Evolutionary conservation across 2,797 vertebrate species (phyloP).

Genomic region (Microctenopoma steveboyesi): DNA sequence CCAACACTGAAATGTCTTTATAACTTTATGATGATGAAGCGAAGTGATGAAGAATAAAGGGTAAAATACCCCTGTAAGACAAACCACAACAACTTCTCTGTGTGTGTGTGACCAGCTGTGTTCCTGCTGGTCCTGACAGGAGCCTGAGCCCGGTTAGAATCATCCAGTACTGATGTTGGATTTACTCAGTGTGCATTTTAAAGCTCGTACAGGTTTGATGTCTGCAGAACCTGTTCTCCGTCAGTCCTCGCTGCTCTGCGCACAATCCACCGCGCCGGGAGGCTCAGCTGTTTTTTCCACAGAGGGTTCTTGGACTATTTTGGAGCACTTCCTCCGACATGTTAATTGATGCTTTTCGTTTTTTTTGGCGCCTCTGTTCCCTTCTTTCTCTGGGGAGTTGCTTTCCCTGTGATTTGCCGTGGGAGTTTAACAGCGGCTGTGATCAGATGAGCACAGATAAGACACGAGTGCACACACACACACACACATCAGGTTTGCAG

Average conservation of each 20-base stretch:
- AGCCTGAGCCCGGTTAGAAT: too few relatives aligned
- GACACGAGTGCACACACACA: constrained; percentile 18
- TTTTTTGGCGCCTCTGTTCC: constrained; percentile 34
- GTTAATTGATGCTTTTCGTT: constrained; percentile 68
- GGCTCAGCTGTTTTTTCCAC: constrained; percentile 32
- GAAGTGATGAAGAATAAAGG: too few relatives aligned
- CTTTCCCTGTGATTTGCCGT: constrained; percentile 58
- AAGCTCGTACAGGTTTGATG: background rate
- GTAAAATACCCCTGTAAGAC: too few relatives aligned
- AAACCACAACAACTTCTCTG: too few relatives aligned
- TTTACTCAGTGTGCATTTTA: background rate
- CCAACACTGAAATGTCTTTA: too few relatives aligned
- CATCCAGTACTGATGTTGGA: too few relatives aligned
- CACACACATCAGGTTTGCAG: constrained; percentile 41
- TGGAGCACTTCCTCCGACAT: constrained; percentile 58
- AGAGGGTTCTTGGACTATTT: constrained; percentile 40
- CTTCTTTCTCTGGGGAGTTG: constrained; percentile 51
- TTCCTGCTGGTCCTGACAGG: too few relatives aligned
- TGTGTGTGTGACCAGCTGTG: too few relatives aligned
- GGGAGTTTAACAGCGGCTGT: constrained; percentile 68
- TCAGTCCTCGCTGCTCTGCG: background rate
- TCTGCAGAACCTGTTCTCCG: constrained; percentile 20
- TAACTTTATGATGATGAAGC: too few relatives aligned
- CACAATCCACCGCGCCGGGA: background rate
- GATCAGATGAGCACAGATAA: constrained; percentile 61